Base-by-base conservation (phyloP, 2,797 vertebrate species). In the Pseudomugil tenellus region DNA sequence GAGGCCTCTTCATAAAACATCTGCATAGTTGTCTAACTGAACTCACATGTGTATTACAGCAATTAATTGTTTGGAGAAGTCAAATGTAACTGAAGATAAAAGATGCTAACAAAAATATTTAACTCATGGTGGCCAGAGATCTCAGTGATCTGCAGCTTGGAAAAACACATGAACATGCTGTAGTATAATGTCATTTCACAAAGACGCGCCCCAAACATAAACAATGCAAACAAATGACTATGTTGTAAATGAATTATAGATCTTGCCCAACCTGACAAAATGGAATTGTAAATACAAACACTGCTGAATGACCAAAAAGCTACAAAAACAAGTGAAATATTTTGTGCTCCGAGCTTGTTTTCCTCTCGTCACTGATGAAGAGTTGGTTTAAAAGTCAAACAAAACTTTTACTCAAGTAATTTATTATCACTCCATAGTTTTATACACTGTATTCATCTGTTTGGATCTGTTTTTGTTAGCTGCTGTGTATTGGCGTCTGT, bases 11-110 rank as follows among this genome's bases (percentile, higher is more conserved):
- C 17, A 9, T 25, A 7, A 21, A 23, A 37, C 25, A 13, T 35
- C n/a, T 57, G 55, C n/a, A 51, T 35, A 34, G 35, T 63, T 52
- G 23, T 63, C 48, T 23, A 35, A 19, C 10, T 35, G 21, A 52
- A 23, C 46, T 48, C n/a, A n/a, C 31, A 21, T 34, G 29, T 29
- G 52, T 31, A 31, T 19, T 46, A 35, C 10, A 21, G 31, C 19
- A 56, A 56, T 6, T 56, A n/a, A 25, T 23, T 49, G 46, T 23
- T 49, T 13, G 4, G 12, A 34, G 19, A 56, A 34, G 19, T 21
- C 10, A 34, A n/a, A 56, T 56, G 14, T 53, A 28, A 53, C 29
- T 53, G 6, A 26, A 43, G 17, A 43, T 43, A n/a, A n/a, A 29
- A 54, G 28, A 54, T 4, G 26, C 52, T 9, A n/a, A 31, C 19